These are phyloP conservation scores for Hirtodrosophila duncani DNA, from an alignment of 2,888 invertebrate species.

Conservation along the genomic window DNA sequence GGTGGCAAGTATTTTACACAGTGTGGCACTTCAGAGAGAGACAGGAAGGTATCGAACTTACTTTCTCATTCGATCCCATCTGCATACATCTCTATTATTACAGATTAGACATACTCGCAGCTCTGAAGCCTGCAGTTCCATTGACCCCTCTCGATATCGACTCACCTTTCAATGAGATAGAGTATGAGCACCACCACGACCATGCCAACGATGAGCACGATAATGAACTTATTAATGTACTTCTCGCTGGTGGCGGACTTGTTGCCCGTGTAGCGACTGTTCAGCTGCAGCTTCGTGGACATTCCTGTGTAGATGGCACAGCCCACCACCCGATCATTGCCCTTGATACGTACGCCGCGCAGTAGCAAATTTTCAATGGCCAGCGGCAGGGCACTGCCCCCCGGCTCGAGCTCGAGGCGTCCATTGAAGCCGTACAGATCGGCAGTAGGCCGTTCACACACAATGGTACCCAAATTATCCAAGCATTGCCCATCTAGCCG, in stretches of 20 bases:
- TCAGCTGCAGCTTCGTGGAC: constrained; percentile 89
- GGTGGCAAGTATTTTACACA: no score
- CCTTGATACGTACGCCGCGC: constrained; percentile 87
- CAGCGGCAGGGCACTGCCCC: constrained; percentile 78
- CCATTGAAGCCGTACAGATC: constrained; percentile 90
- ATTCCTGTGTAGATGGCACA: constrained; percentile 90
- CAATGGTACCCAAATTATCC: constrained; percentile 80
- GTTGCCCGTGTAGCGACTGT: constrained; percentile 85
- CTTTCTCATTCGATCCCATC: no score
- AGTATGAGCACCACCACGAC: constrained; percentile 81
- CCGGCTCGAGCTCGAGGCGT: constrained; percentile 75
- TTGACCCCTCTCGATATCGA: no score
- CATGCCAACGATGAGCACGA: constrained; percentile 83
- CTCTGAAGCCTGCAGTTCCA: no score
- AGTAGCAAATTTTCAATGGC: constrained; percentile 86
- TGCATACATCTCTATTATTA: no score
- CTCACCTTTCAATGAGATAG: constrained; percentile 80
- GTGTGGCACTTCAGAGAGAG: no score
- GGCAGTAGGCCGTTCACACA: constrained; percentile 85
- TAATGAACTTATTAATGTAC: constrained; percentile 85
- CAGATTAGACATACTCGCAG: no score
- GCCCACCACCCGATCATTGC: constrained; percentile 87
- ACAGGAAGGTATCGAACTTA: no score
- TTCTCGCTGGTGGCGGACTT: constrained; percentile 85
- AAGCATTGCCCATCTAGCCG: constrained; percentile 51